phyloP scores from a whole-genome alignment of 2,888 invertebrate genomes.

The Pogonocherus hispidulus region DNA sequence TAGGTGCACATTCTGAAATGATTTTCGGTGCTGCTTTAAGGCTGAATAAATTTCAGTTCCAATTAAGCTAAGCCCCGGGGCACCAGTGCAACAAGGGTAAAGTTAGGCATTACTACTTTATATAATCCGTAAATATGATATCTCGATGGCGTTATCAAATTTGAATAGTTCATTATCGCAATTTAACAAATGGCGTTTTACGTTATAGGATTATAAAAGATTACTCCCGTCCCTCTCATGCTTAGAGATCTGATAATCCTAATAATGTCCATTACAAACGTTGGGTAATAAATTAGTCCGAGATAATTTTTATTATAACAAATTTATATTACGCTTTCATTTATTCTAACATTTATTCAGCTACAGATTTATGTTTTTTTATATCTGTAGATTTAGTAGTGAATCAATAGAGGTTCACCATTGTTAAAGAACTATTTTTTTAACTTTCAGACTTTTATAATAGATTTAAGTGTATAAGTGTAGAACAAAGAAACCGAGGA shows the following conservation, averaged over 20 bases:
- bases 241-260: slow-evolving; percentile 23
- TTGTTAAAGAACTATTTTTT: too few species aligned
- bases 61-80: slow-evolving; percentile 64
- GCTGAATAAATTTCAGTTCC: slow-evolving; percentile 64
- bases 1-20: slow-evolving; percentile 55
- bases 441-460: too few species aligned
- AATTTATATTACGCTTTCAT: too few species aligned
- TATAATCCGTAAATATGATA: slow-evolving; percentile 67
- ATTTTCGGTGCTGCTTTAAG: slow-evolving; percentile 59
- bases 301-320: too few species aligned
- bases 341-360: too few species aligned
- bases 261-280: background rate
- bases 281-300: background rate
- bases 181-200: slow-evolving; percentile 66
- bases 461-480: too few species aligned
- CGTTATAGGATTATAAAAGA: slow-evolving; percentile 58
- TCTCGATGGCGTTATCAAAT: slow-evolving; percentile 67
- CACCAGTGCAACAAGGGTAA: slow-evolving; percentile 62
- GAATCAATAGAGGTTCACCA: too few species aligned
- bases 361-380: too few species aligned
- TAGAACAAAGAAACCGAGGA: too few species aligned
- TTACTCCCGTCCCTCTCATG: slow-evolving; percentile 26
- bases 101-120: slow-evolving; percentile 64
- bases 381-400: too few species aligned
- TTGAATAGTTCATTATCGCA: slow-evolving; percentile 68